Evolutionary conservation across 2,797 vertebrate species (phyloP), one percentile per base, ranked within the genome.

Genomic region (Trachurus trachurus): DNA sequence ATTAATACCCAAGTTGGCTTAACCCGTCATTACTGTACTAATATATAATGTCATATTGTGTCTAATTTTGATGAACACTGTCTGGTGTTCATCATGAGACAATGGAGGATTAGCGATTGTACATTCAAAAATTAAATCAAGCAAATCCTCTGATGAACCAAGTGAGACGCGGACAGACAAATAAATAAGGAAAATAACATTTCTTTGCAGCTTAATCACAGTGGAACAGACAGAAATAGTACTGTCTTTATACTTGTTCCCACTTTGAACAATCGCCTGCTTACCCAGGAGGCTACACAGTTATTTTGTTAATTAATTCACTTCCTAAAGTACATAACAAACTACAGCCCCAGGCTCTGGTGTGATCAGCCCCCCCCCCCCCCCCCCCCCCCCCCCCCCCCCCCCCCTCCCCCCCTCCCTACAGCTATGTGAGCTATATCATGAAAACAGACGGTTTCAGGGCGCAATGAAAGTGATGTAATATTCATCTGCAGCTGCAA

Each of bases 221-320:
- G 29, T 34, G 54, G 34, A 4, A 21, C 17, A 12, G 34, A n/a
- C 37, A 21, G n/a, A 40, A 22, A 22, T 26, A 34, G 31, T 4
- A 61, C 16, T n/a, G 21, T 64, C 29, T 47, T 21, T 34, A 34
- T 5, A 50, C 0, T 2, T 5, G 3, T 39, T 63, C 42, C 17
- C n/a, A 60, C 4, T 16, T 17, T 50, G n/a, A 66, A 62, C 9
- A 2, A 39, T 63, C 56, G 31, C 60, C 26, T 26, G 26, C 26
- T 37, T 57, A 17, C 68, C 65, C 29, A 70, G 2, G 2, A 56
- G 61, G 66, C 22, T 17, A 26, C 26, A 50, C 4, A 29, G 6
- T 59, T 26, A 0, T 72, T 52, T 56, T 15, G 6, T 34, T 65
- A 57, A 77, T 63, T 1, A 59, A 70, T 16, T 53, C 6, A 11